These are phyloP conservation scores for Oscheius onirici DNA, from an alignment of 2,888 invertebrate genomes.

Conservation along the genomic window DNA sequence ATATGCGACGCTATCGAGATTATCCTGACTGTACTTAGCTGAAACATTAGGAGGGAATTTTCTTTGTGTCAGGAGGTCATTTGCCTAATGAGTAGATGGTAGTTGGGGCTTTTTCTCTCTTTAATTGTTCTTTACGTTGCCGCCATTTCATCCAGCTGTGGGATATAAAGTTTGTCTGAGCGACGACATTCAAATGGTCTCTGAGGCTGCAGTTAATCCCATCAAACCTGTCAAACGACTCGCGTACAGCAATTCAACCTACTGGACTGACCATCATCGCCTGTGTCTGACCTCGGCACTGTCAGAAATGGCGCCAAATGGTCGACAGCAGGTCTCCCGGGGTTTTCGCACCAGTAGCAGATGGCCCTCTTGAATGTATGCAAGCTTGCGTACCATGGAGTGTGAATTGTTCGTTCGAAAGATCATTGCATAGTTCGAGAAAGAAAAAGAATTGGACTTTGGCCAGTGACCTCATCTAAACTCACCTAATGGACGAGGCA, in stretches of 20 bases:
- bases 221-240: constrained; percentile 9
- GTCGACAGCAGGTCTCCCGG: constrained; percentile 15
- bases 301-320: constrained; percentile 26
- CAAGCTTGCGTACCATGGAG: not conserved
- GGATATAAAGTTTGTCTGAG: not conserved
- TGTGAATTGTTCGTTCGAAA: not conserved
- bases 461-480: not conserved
- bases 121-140: not conserved
- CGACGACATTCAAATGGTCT: not conserved
- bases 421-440: not conserved
- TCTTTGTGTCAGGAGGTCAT: not conserved
- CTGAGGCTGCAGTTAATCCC: constrained; percentile 8
- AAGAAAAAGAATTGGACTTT: not conserved
- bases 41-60: not conserved
- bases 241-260: not conserved
- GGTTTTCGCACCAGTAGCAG: not conserved
- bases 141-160: not conserved
- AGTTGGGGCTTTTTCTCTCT: not conserved
- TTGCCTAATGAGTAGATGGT: too few species aligned
- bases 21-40: not conserved
- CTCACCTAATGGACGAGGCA: not conserved
- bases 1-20: constrained; percentile 4
- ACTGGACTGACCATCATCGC: not conserved
- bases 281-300: not conserved
- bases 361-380: not conserved